Base-by-base conservation (phyloP, 2,113 vertebrate genomes). In the Tupaia chinensis region DNA sequence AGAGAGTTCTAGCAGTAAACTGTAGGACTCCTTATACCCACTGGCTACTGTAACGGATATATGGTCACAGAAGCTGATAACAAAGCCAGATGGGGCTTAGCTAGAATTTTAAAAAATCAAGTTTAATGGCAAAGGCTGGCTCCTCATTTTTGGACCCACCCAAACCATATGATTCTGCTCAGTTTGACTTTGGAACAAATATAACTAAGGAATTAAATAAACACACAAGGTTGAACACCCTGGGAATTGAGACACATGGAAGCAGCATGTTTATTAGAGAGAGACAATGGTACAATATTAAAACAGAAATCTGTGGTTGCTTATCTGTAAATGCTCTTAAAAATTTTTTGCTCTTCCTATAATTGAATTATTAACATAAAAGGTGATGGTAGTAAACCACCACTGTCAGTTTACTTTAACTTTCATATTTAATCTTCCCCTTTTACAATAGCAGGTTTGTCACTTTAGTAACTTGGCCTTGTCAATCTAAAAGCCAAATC, bases 161-260 rank as follows among this genome's bases (percentile, higher is more conserved):
- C 1, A 90, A 93, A 81, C 20, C 14, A 74, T 76, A 84, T 91
- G 25, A 6, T 87, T 90, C 25, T 69, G n/a, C 66, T 70, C 44
- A 91, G 65, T 81, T 20, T 79, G 54, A 89, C 60, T 17, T 72
- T 23, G 22, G 44, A 83, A 78, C 85, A 93, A 93, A 44, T 60
- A 63, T 15, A 89, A 69, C 63, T 88, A 94, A 88, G 34, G 11
- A 96, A 96, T 53, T 91, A 80, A 86, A 61, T 65, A 80, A 95
- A 87, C 27, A 96, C 54, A 34, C n/a, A 81, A 10, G 3, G 56
- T 44, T 69, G 23, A 97, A 91, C 34, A 78, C 16, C 44, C 68
- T 86, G 5, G 94, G n/a, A 82, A 87, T 80, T 74, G 83, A 83
- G 9, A 32, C 2, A 77, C 23, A 86, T 3, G 12, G 14, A 5